A percentile compares a stretch with the other conserved stretches of the same genome.
Conservation (phyloP, 2,797 vertebrate genomes). For the Chaunax sp. region DNA sequence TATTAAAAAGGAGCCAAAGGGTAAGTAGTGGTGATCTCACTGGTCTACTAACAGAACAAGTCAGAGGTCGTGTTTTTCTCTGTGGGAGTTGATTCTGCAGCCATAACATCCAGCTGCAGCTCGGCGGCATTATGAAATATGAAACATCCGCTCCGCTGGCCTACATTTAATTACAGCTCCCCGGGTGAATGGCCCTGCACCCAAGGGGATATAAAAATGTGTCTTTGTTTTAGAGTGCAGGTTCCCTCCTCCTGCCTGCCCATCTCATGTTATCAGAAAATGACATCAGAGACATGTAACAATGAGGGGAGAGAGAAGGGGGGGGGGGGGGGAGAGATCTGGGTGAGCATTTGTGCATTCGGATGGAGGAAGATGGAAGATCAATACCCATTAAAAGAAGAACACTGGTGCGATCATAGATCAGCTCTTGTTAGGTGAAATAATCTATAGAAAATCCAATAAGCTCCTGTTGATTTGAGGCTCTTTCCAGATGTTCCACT, state of each 20-base stretch:
- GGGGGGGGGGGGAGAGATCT: too few species aligned
- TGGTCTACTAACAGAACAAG: constrained; percentile 23
- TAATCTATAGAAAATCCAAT: constrained; percentile 36
- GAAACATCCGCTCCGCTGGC: constrained; percentile 24
- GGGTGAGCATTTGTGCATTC: neutral
- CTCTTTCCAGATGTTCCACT: neutral
- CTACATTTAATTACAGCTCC: constrained; percentile 28
- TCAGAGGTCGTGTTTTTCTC: constrained; percentile 37
- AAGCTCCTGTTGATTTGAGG: constrained; percentile 20
- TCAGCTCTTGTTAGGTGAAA: constrained; percentile 31
- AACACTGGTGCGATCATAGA: constrained; percentile 18
- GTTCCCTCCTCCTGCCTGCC: constrained; percentile 14
- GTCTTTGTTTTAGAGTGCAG: constrained; percentile 23
- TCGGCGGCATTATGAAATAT: neutral
- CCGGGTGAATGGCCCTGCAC: constrained; percentile 21
- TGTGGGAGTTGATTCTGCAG: constrained; percentile 22
- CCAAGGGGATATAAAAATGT: constrained; percentile 22
- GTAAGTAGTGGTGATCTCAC: constrained; percentile 40
- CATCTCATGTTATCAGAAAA: constrained; percentile 36
- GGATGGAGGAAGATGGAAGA: neutral
- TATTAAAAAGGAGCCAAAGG: constrained; percentile 11
- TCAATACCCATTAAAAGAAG: constrained; percentile 41
- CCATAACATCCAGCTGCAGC: constrained; percentile 30
- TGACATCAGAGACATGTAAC: constrained; percentile 24
- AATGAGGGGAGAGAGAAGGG: neutral